Evolutionary conservation across 92 coral and sea anemone genomes (phyloP).

Genomic region (Bergia sp.): DNA sequence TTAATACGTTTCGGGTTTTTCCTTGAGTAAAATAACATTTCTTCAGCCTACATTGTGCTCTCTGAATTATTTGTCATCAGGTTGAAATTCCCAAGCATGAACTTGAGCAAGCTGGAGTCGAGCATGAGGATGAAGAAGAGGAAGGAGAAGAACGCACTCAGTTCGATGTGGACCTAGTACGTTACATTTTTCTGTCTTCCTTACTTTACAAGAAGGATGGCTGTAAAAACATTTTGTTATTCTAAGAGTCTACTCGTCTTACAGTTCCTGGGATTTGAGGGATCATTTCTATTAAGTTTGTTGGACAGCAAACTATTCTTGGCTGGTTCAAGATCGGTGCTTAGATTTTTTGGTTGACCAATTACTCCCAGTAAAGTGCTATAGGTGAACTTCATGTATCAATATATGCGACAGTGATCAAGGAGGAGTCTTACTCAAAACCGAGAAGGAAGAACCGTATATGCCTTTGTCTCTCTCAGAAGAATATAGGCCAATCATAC

Average conservation of each 20-base stretch:
- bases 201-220: not conserved
- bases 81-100: constrained; percentile 94
- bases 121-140: constrained; percentile 47
- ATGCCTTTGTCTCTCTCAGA: not conserved
- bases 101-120: constrained; percentile 66
- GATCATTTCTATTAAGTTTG: no score
- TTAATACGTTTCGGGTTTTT: not conserved
- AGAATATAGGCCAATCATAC: not conserved
- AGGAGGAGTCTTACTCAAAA: no score
- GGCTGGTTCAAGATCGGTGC: no score
- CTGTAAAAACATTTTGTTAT: no score
- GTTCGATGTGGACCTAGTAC: constrained; percentile 94
- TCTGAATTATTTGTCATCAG: constrained; percentile 32
- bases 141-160: constrained; percentile 75
- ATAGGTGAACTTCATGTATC: no score
- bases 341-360: no score
- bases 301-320: no score
- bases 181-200: not conserved
- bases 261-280: no score
- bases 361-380: no score
- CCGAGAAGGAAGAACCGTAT: no score
- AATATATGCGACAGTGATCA: no score
- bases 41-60: not conserved
- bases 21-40: not conserved
- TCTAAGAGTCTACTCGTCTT: no score